Conservation (phyloP, 2,113 vertebrate genomes). For the Stictonetta naevosa region DNA sequence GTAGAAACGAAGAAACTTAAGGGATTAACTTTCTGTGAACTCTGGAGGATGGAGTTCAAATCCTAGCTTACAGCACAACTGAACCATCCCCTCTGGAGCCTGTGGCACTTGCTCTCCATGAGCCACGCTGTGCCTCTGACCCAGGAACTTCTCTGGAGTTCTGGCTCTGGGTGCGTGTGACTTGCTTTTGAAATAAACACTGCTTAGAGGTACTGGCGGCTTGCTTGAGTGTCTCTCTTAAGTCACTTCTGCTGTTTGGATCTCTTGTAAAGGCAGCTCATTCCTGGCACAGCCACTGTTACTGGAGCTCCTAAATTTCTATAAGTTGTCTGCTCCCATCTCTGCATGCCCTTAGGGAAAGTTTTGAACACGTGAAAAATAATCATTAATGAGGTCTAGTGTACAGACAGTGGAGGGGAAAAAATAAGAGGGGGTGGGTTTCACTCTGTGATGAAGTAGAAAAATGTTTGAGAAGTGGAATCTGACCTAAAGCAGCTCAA, state of each 20-base stretch:
- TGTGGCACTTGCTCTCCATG: neutral
- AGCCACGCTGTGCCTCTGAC: neutral
- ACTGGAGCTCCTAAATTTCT: neutral
- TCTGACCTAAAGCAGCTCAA: neutral
- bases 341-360: neutral
- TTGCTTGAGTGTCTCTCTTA: neutral
- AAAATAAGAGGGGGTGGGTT: neutral
- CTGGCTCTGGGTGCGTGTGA: fast-evolving
- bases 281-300: neutral
- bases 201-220: neutral
- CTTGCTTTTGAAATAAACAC: no score
- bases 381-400: neutral
- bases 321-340: neutral
- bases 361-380: neutral
- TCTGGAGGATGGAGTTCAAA: neutral
- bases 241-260: neutral
- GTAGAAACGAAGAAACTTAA: neutral
- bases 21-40: neutral
- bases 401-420: neutral
- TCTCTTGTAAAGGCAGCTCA: no score
- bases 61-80: neutral
- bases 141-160: neutral
- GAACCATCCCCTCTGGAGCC: neutral
- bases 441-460: neutral
- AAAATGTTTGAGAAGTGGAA: neutral